phyloP scores from a whole-genome alignment of 1,140 invertebrate species.

The Camponotus pennsylvanicus region DNA sequence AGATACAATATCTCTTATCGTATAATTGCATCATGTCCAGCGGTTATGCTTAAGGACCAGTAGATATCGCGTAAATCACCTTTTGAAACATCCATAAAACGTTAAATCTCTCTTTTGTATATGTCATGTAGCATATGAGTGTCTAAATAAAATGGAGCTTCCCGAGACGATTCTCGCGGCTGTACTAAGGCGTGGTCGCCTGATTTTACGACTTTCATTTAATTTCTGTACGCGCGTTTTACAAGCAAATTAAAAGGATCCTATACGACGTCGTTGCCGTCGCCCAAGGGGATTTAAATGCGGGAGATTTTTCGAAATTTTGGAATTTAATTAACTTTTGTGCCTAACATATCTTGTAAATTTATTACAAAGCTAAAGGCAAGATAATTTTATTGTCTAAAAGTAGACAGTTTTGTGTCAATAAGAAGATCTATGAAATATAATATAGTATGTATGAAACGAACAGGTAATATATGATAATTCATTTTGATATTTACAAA shows the following conservation, averaged over 20 bases:
- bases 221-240: constrained; percentile 58
- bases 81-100: constrained; percentile 54
- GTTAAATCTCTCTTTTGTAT: constrained; percentile 37
- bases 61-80: constrained; percentile 60
- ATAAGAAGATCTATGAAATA: background rate
- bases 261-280: constrained; percentile 33
- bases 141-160: constrained; percentile 18
- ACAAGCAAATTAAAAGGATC: constrained; percentile 63
- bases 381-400: constrained; percentile 11
- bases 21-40: constrained; percentile 12
- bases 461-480: background rate
- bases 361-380: constrained; percentile 11
- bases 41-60: background rate
- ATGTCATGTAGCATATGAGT: constrained; percentile 14
- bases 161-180: constrained; percentile 12
- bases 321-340: constrained; percentile 37
- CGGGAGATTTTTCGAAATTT: constrained; percentile 25
- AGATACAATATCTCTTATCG: background rate
- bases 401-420: background rate
- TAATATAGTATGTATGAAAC: background rate
- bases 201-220: constrained; percentile 65
- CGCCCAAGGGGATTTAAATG: constrained; percentile 8
- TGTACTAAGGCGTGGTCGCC: constrained; percentile 14
- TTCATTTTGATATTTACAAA: too few relatives aligned
- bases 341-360: constrained; percentile 21